Percentiles rank a stretch among this genome's conserved stretches.
phyloP scores from a whole-genome alignment of 2,888 invertebrate genomes.

The Cosmorhoe ocellata region DNA sequence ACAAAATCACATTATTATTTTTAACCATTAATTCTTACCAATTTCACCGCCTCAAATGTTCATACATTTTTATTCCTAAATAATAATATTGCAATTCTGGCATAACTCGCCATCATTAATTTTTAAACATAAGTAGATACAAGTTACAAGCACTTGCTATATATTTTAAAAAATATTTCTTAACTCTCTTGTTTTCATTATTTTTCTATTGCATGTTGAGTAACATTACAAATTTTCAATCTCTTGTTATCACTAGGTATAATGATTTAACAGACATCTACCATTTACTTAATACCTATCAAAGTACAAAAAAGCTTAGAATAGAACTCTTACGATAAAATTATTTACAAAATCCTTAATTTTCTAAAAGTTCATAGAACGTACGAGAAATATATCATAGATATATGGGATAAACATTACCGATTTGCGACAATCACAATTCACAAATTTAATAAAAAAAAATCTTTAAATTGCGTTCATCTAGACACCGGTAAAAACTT shows the following conservation, averaged over 20 bases:
- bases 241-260: slow-evolving; percentile 10
- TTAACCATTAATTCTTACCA: slow-evolving; percentile 28
- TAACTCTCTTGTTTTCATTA: slow-evolving; percentile 2
- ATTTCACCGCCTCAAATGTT: slow-evolving; percentile 27
- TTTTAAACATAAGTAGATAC: not conserved
- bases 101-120: slow-evolving; percentile 37
- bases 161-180: not conserved
- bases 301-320: not conserved
- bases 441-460: slow-evolving; percentile 29
- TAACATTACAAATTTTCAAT: slow-evolving; percentile 7
- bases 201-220: not conserved
- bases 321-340: slow-evolving; percentile 27
- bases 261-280: not conserved
- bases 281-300: no score
- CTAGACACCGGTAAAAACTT: slow-evolving; percentile 75
- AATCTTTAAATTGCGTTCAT: slow-evolving; percentile 41
- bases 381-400: slow-evolving; percentile 98
- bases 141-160: not conserved
- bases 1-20: slow-evolving; percentile 63
- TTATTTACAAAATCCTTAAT: slow-evolving; percentile 65
- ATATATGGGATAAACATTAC: slow-evolving; percentile 97
- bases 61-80: slow-evolving; percentile 28
- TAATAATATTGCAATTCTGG: slow-evolving; percentile 39
- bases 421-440: slow-evolving; percentile 74
- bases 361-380: slow-evolving; percentile 94